phyloP scores from a whole-genome alignment of 2,797 vertebrate genomes.

The Naso thynnoides region DNA sequence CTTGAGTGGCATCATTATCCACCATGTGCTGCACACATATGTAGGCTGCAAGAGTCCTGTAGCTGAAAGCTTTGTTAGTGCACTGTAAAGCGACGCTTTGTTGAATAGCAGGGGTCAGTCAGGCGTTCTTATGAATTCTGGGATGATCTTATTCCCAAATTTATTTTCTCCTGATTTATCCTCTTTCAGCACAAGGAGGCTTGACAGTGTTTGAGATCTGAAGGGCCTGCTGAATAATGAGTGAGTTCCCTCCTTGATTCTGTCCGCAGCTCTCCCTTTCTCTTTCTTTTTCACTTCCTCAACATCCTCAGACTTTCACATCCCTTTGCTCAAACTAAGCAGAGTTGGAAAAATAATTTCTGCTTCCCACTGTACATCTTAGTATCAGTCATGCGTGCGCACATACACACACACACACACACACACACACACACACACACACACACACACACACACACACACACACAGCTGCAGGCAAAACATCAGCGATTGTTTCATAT shows the following conservation, averaged over 20 bases:
- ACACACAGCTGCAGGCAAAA: constrained; percentile 27
- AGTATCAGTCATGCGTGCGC: constrained; percentile 5
- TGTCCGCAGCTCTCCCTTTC: constrained; percentile 18
- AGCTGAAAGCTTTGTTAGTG: background rate
- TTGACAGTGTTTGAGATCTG: constrained; percentile 51
- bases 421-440: constrained; percentile 17
- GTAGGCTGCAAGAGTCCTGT: background rate
- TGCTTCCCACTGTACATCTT: background rate
- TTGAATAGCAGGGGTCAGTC: constrained; percentile 28
- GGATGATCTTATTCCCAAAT: constrained; percentile 37
- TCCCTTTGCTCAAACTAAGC: constrained; percentile 1
- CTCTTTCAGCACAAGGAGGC: constrained; percentile 26
- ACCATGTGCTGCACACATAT: too few relatives aligned
- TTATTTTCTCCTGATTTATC: constrained; percentile 42
- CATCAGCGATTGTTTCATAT: constrained; percentile 28
- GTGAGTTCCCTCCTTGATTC: constrained; percentile 34
- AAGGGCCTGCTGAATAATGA: constrained; percentile 51
- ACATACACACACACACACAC: constrained; percentile 26
- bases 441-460: constrained; percentile 31
- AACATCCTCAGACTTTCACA: constrained; percentile 23
- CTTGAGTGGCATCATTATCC: too few relatives aligned
- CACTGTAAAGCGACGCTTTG: background rate
- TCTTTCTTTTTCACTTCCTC: constrained; percentile 36
- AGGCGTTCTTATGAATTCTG: constrained; percentile 32
- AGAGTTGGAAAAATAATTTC: constrained; percentile 17